Evolutionary conservation across 2,113 vertebrate genomes (phyloP), one percentile per base, ranked within the genome.

Genomic region (Megaceryle torquata): DNA sequence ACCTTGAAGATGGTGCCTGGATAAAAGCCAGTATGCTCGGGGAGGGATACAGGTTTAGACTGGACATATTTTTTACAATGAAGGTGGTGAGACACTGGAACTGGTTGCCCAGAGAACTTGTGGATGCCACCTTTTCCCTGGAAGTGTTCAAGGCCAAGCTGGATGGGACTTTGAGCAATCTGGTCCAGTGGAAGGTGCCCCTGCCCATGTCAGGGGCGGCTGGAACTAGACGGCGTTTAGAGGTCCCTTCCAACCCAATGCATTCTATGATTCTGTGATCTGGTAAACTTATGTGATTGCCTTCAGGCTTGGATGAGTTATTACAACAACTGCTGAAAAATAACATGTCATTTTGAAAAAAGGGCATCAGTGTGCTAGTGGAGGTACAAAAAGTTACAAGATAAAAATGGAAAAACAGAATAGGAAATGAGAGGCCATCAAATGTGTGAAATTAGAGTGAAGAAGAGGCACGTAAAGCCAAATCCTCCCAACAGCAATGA

Each of bases 311-410:
- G 5, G 54, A 70, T 35, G 26, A 43, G 26, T 24, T 82, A 41
- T 76, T 59, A 41, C 57, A 85, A 29, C 13, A 50, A 71, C 31
- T 0, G 3, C 31, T 43, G 61, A 22, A 75, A 88, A 88, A 33
- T 15, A 76, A 53, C 33, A 31, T 61, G 29, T 15, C 5, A 3
- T 71, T 92, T 79, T 59, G 46, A 90, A 82, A 61, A 61, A 78
- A 90, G 26, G 21, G 9, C 44, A 74, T 26, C 0, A 0, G n/a
- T 59, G 18, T 44, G 14, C 69, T 37, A 20, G 28, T 16, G 10
- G 21, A 75, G 63, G 29, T 64, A 85, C 28, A 61, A 54, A 72
- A 87, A 15, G 13, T 37, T 56, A 39, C 24, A 48, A 39, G 43
- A n/a, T 26, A 54, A 76, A 69, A 77, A 68, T 28, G 22, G 72